A percentile compares a stretch with the other conserved stretches of the same genome.
These are phyloP conservation scores for Sebastes matsubarae DNA, from an alignment of 2,797 vertebrate genomes.

Conservation along the genomic window DNA sequence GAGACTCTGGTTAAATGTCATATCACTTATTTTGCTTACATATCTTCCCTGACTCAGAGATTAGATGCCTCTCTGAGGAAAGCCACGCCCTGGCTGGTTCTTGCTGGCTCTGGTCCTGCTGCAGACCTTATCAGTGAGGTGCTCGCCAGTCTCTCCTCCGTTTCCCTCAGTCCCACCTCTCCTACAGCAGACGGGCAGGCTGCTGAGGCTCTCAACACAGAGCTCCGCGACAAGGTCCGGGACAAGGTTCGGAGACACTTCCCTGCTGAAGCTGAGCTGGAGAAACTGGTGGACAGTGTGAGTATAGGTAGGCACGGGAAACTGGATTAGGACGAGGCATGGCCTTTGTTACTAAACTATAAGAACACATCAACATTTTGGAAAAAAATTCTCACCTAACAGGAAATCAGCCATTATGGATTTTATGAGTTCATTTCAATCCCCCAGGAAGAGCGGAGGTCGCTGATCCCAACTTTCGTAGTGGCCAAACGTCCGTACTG, in stretches of 20 bases:
- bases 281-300: conserved; percentile 79
- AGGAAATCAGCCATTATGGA: no score
- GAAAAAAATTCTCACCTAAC: no score
- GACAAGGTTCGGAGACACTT: conserved; percentile 76
- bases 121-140: conserved; percentile 86
- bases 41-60: conserved; percentile 65
- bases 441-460: no score
- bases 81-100: conserved; percentile 85
- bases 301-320: conserved; percentile 21
- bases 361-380: no score
- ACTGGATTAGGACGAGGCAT: no score
- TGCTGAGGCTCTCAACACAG: conserved; percentile 31
- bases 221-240: conserved; percentile 57
- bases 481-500: no score
- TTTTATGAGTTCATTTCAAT: no score
- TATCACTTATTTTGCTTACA: neutral
- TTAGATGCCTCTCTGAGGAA: conserved; percentile 83
- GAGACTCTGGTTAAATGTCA: no score
- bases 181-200: conserved; percentile 26
- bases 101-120: conserved; percentile 85
- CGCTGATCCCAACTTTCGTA: no score
- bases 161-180: conserved; percentile 26
- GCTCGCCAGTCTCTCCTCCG: conserved; percentile 61
- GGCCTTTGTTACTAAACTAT: no score
- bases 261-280: conserved; percentile 58